These are phyloP conservation scores for Microplitis deprimator DNA, from an alignment of 2,888 invertebrate species.

Conservation along the genomic window DNA sequence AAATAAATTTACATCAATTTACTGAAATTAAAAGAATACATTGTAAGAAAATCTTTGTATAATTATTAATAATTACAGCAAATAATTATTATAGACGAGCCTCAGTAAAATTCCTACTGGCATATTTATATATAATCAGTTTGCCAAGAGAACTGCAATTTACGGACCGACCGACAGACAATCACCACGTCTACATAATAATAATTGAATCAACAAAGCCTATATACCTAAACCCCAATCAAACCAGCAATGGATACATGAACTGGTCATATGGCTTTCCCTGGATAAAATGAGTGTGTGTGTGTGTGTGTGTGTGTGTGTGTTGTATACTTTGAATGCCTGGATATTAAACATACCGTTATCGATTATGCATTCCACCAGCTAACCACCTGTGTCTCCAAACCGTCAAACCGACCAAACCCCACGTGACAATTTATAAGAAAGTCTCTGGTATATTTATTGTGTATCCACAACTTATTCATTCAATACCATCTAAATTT, in stretches of 20 bases:
- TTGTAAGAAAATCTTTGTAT: too few relatives aligned
- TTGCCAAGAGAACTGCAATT: neutral
- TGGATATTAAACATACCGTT: conserved; percentile 56
- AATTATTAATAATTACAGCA: too few relatives aligned
- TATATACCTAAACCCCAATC: neutral
- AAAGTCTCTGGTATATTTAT: neutral
- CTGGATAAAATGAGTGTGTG: neutral
- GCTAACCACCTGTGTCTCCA: conserved; percentile 37
- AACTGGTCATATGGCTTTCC: too few relatives aligned
- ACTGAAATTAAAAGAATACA: too few relatives aligned
- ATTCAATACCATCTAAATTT: neutral
- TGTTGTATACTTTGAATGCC: conserved; percentile 33
- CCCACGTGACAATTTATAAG: conserved; percentile 22
- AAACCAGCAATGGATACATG: neutral
- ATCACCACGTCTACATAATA: neutral
- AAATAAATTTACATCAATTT: too few relatives aligned
- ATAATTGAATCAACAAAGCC: neutral
- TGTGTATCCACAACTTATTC: too few relatives aligned
- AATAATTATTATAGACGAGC: too few relatives aligned
- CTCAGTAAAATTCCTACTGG: neutral
- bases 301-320: too few relatives aligned
- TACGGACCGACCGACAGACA: neutral
- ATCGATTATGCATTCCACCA: conserved; percentile 62
- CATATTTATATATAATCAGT: neutral
- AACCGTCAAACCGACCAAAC: neutral